A percentile compares a stretch with the other conserved stretches of the same genome.
Conservation (phyloP, 2,888 invertebrate species). For the Xanthia icteritia region DNA sequence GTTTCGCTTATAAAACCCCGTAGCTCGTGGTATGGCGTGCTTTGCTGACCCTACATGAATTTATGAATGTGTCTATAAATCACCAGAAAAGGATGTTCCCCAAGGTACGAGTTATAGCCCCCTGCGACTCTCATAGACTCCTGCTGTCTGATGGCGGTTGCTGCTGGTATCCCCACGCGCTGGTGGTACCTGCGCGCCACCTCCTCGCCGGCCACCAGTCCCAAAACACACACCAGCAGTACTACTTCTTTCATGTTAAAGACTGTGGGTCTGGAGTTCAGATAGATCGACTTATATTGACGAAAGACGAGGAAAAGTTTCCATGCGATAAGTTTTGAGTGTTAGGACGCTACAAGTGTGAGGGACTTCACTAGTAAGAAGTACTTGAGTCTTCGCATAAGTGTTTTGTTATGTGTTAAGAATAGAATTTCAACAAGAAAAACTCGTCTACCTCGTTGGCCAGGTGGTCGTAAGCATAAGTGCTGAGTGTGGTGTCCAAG, state of each 20-base stretch:
- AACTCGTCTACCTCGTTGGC: neutral
- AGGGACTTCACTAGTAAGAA: neutral
- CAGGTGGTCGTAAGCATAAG: neutral
- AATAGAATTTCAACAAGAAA: neutral
- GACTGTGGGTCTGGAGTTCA: neutral
- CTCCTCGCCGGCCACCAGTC: constrained; percentile 6
- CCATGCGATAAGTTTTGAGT: constrained; percentile 13
- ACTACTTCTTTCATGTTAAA: constrained; percentile 22
- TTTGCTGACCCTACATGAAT: neutral
- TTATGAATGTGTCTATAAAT: neutral
- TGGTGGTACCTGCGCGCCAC: constrained; percentile 46
- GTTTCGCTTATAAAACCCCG: neutral
- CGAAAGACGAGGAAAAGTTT: neutral
- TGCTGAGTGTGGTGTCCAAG: neutral
- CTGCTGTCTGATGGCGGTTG: constrained; percentile 18
- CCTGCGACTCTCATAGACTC: constrained; percentile 37
- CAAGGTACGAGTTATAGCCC: constrained; percentile 21
- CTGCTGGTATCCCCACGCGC: constrained; percentile 40
- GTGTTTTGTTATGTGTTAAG: neutral
- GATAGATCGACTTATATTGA: constrained; percentile 13
- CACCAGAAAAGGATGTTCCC: constrained; percentile 52
- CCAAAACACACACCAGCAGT: constrained; percentile 20
- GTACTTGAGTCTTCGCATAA: neutral
- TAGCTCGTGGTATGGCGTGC: neutral
- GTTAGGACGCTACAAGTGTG: constrained; percentile 8